Evolutionary conservation across 2,797 vertebrate genomes (phyloP), one percentile per base, ranked within the genome.

Genomic region (Kryptolebias ocellatus): DNA sequence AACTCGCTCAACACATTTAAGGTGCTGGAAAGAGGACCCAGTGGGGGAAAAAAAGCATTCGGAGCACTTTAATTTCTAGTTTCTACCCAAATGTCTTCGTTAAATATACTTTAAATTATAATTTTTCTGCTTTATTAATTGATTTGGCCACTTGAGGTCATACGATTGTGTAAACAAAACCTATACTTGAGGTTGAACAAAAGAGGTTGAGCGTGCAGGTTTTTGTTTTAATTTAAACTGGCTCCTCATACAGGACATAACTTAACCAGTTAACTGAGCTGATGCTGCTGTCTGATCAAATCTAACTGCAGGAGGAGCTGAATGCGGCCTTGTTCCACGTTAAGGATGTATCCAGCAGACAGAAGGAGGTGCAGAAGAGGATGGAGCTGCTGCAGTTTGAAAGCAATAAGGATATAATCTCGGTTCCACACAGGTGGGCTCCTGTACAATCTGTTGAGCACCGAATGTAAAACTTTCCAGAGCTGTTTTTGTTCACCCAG

Each of bases 1-100:
- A 98, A 97, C 80, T 96, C 94, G 0, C 92, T 99, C 54, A 97
- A 96, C 91, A 96, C 95, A 0, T 95, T 99, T 74, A 97, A 98
- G 96, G 97, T 98, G 90, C 67, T 20, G 67, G 4, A 74, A 14
- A 24, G 5, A 1, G 31, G 0, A 5, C 31, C 44, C 4, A 67
- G 8, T 20, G 31, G 31, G 31, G 9, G 8, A 64, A 56, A 44
- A 47, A 14, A 46, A 34, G 17, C 16, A 64, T 37, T 34, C 5
- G 5, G 8, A 34, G 9, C 9, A 34, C 31, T 5, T 34, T 9
- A 5, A 7, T 34, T 34, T 34, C 9, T 34, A 34, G 31, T 7
- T 34, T 34, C 9, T 3, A 34, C 31, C 9, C 6, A 20, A 49
- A 49, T 49, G 9, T 4, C 10, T 4, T 15, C 15, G 42, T 12